Evolutionary conservation across 2,113 vertebrate genomes (phyloP), one percentile per base, ranked within the genome.

Genomic region (Syrrhaptes paradoxus): DNA sequence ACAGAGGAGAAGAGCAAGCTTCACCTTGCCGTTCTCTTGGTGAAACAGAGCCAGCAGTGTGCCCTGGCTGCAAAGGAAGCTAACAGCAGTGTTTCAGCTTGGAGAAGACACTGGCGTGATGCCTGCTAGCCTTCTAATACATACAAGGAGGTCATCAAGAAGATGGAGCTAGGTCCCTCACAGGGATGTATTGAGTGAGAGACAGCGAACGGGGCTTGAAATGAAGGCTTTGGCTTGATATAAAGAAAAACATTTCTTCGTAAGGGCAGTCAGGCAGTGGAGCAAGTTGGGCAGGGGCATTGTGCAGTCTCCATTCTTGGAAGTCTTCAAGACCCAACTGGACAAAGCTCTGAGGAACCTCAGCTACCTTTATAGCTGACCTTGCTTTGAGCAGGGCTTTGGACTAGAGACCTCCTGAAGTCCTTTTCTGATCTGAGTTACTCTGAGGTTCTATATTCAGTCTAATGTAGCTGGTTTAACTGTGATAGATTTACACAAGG

Each of bases 231-330:
- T 72, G 68, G 26, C 68, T 84, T 61, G 41, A 19, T 49, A 6
- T 0, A 46, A 61, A 41, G 26, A 11, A 73, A 73, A 62, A 8
- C 24, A 15, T 67, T 77, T 74, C 34, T 62, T 4, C 0, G 0
- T 65, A 29, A 52, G 55, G 32, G 22, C 22, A 34, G 25, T 66
- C 24, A 46, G 54, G 49, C 45, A 59, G 34, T 54, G 61, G 41
- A 41, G 41, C 41, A 41, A 41, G 41, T 41, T 41, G 41, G 41
- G 11, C 11, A 19, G 21, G 24, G 3, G 3, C 11, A 5, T 10
- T 57, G 15, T 70, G 26, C 26, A n/a, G 19, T 43, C n/a, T 66
- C 49, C 36, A 28, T 57, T 55, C 81, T 52, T 62, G 36, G 29
- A 59, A 63, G 5, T 59, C 85, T 86, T 70, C 58, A 57, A 48